Evolutionary conservation across 2,888 invertebrate species (phyloP).

Genomic region (Biston betularia): DNA sequence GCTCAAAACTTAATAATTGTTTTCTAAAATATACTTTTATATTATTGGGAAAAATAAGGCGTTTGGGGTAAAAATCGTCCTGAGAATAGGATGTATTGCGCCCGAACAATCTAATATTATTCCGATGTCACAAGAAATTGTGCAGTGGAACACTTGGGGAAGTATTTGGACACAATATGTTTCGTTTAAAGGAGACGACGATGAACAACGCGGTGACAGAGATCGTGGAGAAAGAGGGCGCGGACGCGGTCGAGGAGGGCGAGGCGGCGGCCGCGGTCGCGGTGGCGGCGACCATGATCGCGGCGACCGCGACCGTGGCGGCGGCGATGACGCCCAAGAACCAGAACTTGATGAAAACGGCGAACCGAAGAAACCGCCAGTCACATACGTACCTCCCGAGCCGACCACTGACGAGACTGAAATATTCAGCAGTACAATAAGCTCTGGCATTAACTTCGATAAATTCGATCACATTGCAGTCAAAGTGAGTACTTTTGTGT

Average conservation of each 20-base stretch:
- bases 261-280: conserved; percentile 48
- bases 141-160: too few species aligned
- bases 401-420: conserved; percentile 89
- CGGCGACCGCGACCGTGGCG: conserved; percentile 54
- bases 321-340: conserved; percentile 50
- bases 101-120: too few species aligned
- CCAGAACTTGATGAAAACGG: conserved; percentile 63
- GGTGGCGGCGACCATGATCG: conserved; percentile 57
- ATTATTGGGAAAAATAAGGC: too few species aligned
- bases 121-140: too few species aligned
- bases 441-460: conserved; percentile 96
- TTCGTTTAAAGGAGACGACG: conserved; percentile 38
- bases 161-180: background rate
- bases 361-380: conserved; percentile 74
- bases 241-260: conserved; percentile 52
- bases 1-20: too few species aligned
- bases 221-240: conserved; percentile 56
- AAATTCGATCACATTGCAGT: conserved; percentile 96
- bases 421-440: conserved; percentile 89
- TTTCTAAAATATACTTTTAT: too few species aligned
- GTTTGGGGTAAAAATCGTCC: too few species aligned
- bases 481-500: conserved; percentile 86
- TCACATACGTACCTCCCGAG: conserved; percentile 90
- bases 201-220: conserved; percentile 55
- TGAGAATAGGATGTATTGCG: too few species aligned